phyloP scores from a whole-genome alignment of 2,797 vertebrate species.

The Malurus leucopterus region DNA sequence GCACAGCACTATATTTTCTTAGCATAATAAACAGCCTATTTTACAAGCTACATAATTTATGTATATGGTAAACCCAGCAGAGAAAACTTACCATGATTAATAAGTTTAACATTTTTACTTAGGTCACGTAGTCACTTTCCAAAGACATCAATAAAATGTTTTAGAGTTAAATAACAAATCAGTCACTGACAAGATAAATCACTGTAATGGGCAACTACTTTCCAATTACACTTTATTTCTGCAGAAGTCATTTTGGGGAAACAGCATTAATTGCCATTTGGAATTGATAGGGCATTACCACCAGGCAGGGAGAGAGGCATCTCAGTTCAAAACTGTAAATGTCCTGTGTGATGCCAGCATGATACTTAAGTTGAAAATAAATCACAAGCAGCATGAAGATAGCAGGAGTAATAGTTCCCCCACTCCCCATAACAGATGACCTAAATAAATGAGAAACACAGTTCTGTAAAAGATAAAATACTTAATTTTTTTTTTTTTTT shows the following conservation, averaged over 20 bases:
- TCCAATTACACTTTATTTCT: slow-evolving; percentile 50
- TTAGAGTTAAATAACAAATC: slow-evolving; percentile 54
- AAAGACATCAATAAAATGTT: slow-evolving; percentile 50
- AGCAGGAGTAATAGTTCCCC: not conserved
- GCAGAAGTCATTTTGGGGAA: slow-evolving; percentile 36
- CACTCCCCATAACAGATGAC: not conserved
- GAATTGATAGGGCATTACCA: slow-evolving; percentile 48
- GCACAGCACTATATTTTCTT: not conserved
- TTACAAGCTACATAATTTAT: slow-evolving; percentile 40
- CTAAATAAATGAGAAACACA: slow-evolving; percentile 21
- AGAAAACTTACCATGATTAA: slow-evolving; percentile 40
- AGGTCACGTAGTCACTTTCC: slow-evolving; percentile 30
- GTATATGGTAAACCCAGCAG: slow-evolving; percentile 10
- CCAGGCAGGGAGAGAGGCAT: not conserved
- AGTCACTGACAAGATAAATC: slow-evolving; percentile 43
- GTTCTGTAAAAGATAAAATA: not conserved
- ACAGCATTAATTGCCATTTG: slow-evolving; percentile 37
- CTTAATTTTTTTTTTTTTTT: not conserved
- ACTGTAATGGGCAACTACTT: slow-evolving; percentile 44
- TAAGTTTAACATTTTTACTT: slow-evolving; percentile 55
- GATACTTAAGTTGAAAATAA: slow-evolving; percentile 24
- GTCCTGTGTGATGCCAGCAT: slow-evolving; percentile 29
- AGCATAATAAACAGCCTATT: slow-evolving; percentile 27
- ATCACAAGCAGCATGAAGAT: slow-evolving; percentile 25
- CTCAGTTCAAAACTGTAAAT: not conserved